phyloP scores from a whole-genome alignment of 2,888 invertebrate genomes.

The Gari tellinella region DNA sequence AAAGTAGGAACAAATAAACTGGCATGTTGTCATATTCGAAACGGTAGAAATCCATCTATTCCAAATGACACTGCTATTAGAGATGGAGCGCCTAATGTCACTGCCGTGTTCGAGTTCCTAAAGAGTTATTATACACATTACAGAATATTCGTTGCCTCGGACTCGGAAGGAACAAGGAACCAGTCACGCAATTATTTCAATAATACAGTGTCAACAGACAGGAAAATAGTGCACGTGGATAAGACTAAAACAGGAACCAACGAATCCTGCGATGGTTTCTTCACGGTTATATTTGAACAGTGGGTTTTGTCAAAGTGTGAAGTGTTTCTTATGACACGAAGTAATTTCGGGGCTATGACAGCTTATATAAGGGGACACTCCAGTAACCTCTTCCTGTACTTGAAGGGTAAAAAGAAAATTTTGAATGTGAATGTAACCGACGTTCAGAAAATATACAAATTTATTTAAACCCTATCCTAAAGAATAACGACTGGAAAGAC shows the following conservation, averaged over 20 bases:
- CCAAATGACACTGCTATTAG: too few relatives aligned
- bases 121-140: not conserved
- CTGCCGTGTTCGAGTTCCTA: too few relatives aligned
- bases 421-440: too few relatives aligned
- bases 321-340: slow-evolving; percentile 28
- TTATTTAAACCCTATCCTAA: too few relatives aligned
- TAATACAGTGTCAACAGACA: slow-evolving; percentile 4
- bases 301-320: slow-evolving; percentile 36
- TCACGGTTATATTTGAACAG: slow-evolving; percentile 41
- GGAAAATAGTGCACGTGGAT: slow-evolving; percentile 43
- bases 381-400: slow-evolving; percentile 8
- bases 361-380: slow-evolving; percentile 33
- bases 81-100: too few relatives aligned
- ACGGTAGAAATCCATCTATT: slow-evolving; percentile 22
- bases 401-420: too few relatives aligned
- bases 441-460: too few relatives aligned
- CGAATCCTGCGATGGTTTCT: slow-evolving; percentile 28
- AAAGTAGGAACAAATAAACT: too few relatives aligned
- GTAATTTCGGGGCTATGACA: slow-evolving; percentile 36
- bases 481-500: too few relatives aligned
- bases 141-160: slow-evolving; percentile 30
- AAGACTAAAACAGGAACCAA: not conserved
- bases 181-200: slow-evolving; percentile 2
- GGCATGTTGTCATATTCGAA: too few relatives aligned
- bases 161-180: slow-evolving; percentile 20